Evolutionary conservation across 2,113 vertebrate genomes (phyloP), one percentile per base, ranked within the genome.

Genomic region (Synchiropus splendidus): DNA sequence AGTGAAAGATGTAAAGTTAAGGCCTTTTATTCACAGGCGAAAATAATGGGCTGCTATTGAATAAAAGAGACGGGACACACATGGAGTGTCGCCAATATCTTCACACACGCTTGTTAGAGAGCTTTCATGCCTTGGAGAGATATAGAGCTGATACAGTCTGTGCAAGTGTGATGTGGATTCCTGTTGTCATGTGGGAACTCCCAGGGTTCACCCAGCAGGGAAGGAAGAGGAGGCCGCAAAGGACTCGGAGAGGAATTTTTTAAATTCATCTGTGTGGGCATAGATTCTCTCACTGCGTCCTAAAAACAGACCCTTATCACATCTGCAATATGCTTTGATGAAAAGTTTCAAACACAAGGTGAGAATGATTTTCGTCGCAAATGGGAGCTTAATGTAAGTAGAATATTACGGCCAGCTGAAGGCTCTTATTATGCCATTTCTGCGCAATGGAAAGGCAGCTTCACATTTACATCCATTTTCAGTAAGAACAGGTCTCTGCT

Each of bases 1-100:
- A 68, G 58, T 49, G 35, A 46, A 32, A 59, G 72, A 68, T 69
- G 61, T 65, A 65, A 61, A 67, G 57, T 69, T 71, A 40, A 59
- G 53, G 37, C 49, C 45, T 12, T 44, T 65, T 58, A 64, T 65
- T 67, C 61, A 59, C 17, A 34, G 48, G 16, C 16, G 40, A 8
- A 61, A 63, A 56, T 50, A 66, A 62, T 51, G 42, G 53, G 61
- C 40, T 11, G 16, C 41, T 51, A 45, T 67, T 48, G 18, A 57
- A 48, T 36, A 34, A 42, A 31, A 39, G 36, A 45, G 53, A 38
- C 31, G 40, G 47, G 59, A 33, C 51, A 44, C 48, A 43, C 45
- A 50, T 51, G 46, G 49, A 55, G 45, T 31, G 38, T 40, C 60
- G 58, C 49, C 60, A 56, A 42, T 55, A 59, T 77, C 67, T 70